Evolutionary conservation across 1,140 invertebrate genomes (phyloP).

Genomic region (Parasteatoda tepidariorum): DNA sequence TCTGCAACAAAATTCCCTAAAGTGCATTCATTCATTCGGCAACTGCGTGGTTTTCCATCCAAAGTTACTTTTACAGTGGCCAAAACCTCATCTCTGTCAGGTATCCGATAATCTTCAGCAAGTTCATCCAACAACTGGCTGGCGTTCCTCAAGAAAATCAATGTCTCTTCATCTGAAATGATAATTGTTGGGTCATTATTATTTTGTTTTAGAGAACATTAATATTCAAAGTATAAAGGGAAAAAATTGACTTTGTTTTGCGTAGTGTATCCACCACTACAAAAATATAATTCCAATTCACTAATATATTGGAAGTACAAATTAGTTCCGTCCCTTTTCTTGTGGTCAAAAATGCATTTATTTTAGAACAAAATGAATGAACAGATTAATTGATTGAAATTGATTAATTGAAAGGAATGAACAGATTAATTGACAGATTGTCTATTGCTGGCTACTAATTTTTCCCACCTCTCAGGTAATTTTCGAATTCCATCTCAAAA

Average conservation of each 20-base stretch:
- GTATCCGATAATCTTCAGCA: neutral
- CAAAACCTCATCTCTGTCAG: neutral
- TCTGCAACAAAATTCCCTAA: slow-evolving; percentile 39
- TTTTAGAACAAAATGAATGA: too few species aligned
- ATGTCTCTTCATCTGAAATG: slow-evolving; percentile 4
- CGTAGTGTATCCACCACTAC: too few species aligned
- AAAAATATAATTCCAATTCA: too few species aligned
- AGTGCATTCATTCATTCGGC: slow-evolving; percentile 14
- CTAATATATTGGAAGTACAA: neutral
- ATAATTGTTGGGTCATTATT: too few species aligned
- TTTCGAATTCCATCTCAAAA: too few species aligned
- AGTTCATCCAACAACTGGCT: neutral
- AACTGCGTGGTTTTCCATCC: neutral
- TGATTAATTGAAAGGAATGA: neutral
- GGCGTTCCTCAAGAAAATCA: neutral
- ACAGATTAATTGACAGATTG: neutral
- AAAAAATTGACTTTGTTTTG: neutral
- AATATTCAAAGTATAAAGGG: neutral
- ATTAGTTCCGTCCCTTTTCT: neutral
- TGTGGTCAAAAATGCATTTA: too few species aligned
- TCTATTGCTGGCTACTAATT: neutral
- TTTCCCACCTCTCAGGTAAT: too few species aligned
- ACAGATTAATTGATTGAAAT: too few species aligned
- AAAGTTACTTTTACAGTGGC: neutral
- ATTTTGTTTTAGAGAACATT: too few species aligned